Conservation (phyloP, 2,797 vertebrate species). For the Manis pentadactyla region DNA sequence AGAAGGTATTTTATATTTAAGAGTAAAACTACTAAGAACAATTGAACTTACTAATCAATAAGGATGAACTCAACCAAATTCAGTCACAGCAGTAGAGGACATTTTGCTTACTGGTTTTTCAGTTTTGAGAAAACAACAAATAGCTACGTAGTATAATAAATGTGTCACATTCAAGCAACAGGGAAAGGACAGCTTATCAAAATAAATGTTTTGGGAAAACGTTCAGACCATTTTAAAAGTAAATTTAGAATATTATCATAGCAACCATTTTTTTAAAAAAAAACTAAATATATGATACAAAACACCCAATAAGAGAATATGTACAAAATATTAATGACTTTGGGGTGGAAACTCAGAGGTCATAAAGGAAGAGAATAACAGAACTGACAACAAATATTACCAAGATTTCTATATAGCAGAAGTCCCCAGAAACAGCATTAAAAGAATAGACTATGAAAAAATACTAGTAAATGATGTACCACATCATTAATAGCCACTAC, state of each 20-base stretch:
- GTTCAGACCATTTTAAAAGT: background rate
- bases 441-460: conserved; percentile 16
- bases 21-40: conserved; percentile 23
- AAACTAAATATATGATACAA: background rate
- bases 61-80: conserved; percentile 26
- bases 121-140: conserved; percentile 13
- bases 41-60: background rate
- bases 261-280: background rate
- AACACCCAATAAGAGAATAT: background rate
- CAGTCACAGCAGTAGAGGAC: background rate
- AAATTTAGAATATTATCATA: conserved; percentile 26
- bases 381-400: background rate
- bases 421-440: background rate
- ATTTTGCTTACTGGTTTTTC: background rate
- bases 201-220: background rate
- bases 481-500: conserved; percentile 7
- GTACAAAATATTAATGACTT: conserved; percentile 35
- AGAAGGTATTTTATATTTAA: background rate
- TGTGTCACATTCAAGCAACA: conserved; percentile 7
- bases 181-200: background rate
- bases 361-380: background rate
- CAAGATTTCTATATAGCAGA: background rate
- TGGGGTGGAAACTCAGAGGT: background rate
- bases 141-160: background rate
- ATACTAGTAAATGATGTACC: background rate